Evolutionary conservation across 2,113 vertebrate genomes (phyloP), one percentile per base, ranked within the genome.

Genomic region (Anthoscopus minutus): DNA sequence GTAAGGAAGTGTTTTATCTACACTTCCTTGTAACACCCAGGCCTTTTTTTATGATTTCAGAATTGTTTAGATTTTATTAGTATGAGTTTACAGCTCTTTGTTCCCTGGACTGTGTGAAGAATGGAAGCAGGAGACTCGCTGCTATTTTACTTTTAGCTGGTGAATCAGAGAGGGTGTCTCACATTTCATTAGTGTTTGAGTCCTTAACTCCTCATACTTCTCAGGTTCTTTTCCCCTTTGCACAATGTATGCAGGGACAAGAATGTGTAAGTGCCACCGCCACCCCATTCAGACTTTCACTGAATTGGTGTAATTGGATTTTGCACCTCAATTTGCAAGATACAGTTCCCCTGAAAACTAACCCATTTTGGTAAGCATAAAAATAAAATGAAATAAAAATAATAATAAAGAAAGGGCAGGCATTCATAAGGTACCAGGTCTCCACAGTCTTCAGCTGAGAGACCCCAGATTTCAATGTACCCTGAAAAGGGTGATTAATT

Each of bases 401-500:
- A 69, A 86, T 94, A 94, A 93, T 91, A 96, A 88, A 95, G 71
- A 67, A 86, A 95, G 94, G 93, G 78, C 87, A 93, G 66, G 94
- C 93, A 92, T 95, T 95, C 96, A 95, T 95, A 96, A 97, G 86
- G 65, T 92, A 89, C 86, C 48, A 84, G 95, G 94, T 97, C 95
- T 94, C 96, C 88, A 93, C 94, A 93, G 83, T 94, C 78, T 94
- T 93, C 97, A 92, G 96, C 94, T 73, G 96, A 74, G 93, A 97
- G 97, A 97, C 96, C 97, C 97, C 97, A 96, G 94, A 96, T 98
- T 98, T 97, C 98, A 97, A 97, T 97, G 97, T 97, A 98, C 97
- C 97, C 98, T 98, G 97, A 97, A 98, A 98, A 97, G 97, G 96
- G 98, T 98, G 98, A 98, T 99, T 98, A 98, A 98, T 99, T 98